Evolutionary conservation across 2,888 invertebrate species (phyloP).

Genomic region (Conops quadrifasciatus): DNA sequence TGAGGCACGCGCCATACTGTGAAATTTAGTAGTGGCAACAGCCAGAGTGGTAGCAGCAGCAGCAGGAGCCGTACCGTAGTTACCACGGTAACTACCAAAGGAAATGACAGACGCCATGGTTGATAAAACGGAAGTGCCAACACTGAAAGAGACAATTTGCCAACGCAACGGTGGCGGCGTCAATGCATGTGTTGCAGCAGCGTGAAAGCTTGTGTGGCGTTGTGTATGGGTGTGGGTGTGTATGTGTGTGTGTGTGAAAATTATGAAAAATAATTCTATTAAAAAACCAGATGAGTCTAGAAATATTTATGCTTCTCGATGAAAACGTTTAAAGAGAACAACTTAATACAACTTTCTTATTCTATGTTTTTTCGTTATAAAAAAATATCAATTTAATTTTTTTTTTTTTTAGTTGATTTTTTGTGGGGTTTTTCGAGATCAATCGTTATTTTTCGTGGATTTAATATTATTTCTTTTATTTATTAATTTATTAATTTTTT

Average conservation of each 20-base stretch:
- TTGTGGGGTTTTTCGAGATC: too few relatives aligned
- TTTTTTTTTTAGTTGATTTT: too few relatives aligned
- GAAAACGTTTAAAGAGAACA: background rate
- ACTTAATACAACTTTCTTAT: background rate
- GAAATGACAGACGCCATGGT: constrained; percentile 29
- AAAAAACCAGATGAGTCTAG: background rate
- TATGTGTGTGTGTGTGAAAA: background rate
- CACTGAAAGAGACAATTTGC: constrained; percentile 4
- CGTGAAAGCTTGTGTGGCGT: background rate
- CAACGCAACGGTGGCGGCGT: background rate
- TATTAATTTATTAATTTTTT: too few relatives aligned
- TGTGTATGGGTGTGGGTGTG: background rate
- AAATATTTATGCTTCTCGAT: background rate
- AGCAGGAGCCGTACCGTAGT: constrained; percentile 6
- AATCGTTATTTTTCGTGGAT: too few relatives aligned
- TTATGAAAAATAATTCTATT: background rate
- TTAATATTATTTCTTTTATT: too few relatives aligned
- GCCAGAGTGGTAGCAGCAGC: constrained; percentile 1
- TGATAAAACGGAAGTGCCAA: constrained; percentile 32
- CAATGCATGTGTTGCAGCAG: background rate
- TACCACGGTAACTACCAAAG: background rate
- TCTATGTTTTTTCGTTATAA: too few relatives aligned
- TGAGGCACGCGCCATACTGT: constrained; percentile 25
- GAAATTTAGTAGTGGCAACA: background rate
- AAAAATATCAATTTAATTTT: too few relatives aligned